Base-by-base conservation (phyloP, 2,797 vertebrate genomes). In the Smutsia gigantea region DNA sequence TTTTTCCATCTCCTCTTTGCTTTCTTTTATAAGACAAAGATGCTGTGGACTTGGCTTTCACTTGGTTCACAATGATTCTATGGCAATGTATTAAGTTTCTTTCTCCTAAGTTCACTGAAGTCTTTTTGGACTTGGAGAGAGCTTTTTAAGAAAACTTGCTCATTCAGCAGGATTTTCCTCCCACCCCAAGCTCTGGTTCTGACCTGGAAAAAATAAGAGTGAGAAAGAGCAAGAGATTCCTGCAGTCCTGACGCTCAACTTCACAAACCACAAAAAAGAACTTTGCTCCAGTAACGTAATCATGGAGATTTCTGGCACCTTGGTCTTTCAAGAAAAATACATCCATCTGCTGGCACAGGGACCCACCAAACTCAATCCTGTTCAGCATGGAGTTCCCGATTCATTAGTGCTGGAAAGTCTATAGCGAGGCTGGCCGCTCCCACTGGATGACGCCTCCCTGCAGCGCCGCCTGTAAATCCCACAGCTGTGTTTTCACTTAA, bases 111-210 rank as follows among this genome's bases (percentile, higher is more conserved):
- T 98, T 98, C 96, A 97, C 95, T 97, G 96, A 97, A 97, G 96
- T 97, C 98, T 97, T 97, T 68, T 96, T 95, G 97, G 97, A 96
- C 97, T 97, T 98, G 97, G 97, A 98, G 97, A 97, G 97, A 98
- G 98, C 98, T 99, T 98, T 98, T 98, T 98, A 98, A 98, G 98
- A 98, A 98, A 98, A 98, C 98, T 98, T 98, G 98, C 98, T 98
- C 98, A 98, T 97, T 98, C 97, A 98, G 97, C 98, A 98, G 98
- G 98, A 98, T 98, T 98, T 97, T 96, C 98, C 97, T 98, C 97
- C 98, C 25, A 95, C 97, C 97, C 98, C 97, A 96, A 98, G 97
- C 94, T 98, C 98, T 0, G 5, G 97, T 96, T 98, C 98, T 98
- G 98, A 98, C 98, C 98, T 7, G 31, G 97, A 97, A 98, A 98